Percentiles rank a stretch among this genome's conserved stretches.
Conservation (phyloP, 2,113 vertebrate species). For the Ancistrus triradiatus region DNA sequence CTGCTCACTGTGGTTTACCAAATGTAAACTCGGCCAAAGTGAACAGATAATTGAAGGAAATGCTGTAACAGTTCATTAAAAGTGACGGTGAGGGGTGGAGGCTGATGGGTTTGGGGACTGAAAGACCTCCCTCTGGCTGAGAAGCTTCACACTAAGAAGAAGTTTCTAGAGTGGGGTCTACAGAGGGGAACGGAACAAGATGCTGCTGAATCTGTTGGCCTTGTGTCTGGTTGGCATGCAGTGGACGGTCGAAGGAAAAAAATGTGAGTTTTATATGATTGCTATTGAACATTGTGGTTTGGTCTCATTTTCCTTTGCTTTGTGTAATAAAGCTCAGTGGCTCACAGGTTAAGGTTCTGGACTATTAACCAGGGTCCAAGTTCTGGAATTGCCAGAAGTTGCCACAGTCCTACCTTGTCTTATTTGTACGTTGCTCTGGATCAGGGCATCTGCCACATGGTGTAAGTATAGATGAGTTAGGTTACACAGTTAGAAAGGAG, state of each 20-base stretch:
- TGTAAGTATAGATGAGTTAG: background rate
- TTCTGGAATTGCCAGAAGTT: too few relatives aligned
- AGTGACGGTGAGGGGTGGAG: slow-evolving; percentile 23
- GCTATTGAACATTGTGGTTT: background rate
- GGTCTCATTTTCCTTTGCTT: slow-evolving; percentile 8
- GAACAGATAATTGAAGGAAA: too few relatives aligned
- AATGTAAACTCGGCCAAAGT: too few relatives aligned
- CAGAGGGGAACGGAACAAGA: background rate
- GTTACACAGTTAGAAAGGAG: background rate
- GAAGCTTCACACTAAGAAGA: background rate
- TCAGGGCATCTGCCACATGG: too few relatives aligned
- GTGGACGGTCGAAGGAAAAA: background rate
- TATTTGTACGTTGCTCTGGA: too few relatives aligned
- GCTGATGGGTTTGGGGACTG: slow-evolving; percentile 17
- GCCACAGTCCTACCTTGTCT: too few relatives aligned
- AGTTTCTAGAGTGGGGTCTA: background rate
- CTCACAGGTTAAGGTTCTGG: too few relatives aligned
- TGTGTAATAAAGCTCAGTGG: too few relatives aligned
- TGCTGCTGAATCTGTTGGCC: background rate
- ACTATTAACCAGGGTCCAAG: too few relatives aligned
- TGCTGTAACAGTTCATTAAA: too few relatives aligned
- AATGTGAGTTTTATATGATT: slow-evolving; percentile 11
- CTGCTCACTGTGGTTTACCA: too few relatives aligned
- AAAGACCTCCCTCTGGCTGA: slow-evolving; percentile 31
- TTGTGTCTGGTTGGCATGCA: background rate